Evolutionary conservation across 2,888 invertebrate genomes (phyloP), one percentile per base, ranked within the genome.

Genomic region (Drosophila putrida): DNA sequence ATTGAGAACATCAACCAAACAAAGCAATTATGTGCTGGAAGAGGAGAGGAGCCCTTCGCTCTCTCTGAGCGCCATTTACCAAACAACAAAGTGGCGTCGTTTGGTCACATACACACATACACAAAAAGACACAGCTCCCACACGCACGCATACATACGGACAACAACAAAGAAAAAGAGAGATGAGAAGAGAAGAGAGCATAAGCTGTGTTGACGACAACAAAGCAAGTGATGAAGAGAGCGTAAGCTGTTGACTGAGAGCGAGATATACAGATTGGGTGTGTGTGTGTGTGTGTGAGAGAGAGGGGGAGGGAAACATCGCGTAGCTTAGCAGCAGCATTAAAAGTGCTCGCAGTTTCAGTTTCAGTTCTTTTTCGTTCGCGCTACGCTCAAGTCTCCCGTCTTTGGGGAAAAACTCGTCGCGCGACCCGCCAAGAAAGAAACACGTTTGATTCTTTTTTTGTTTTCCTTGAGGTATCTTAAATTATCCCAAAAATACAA

Each of bases 311-410:
- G 43, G 49, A 59, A 53, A 31, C 41, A 44, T 36, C 55, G 65
- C 53, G 67, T 51, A 61, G 79, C 78, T 65, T 67, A 70, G 47
- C 74, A 64, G 71, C 71, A 63, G 62, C 79, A 75, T 75, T 71
- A 8, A 38, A 15, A 36, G 50, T 41, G 67, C 61, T 79, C 67
- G 25, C 67, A 80, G 59, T 74, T 80, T 83, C 67, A 80, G 59
- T 74, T 80, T 83, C 78, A 82, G 88, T 83, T 83, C 69, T 76
- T 77, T 66, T 86, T 83, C 63, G 69, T 78, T 60, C 72, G 88
- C 66, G 80, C 55, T 80, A 55, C 64, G 71, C 47, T 63, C 59
- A 70, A 60, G 82, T 85, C 41, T 54, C 49, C 13, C 31, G 13
- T 15, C 47, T 25, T 49, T 41, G 49, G 58, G 39, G 13, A 46